Percentiles rank a stretch among this genome's conserved stretches.
phyloP scores from a whole-genome alignment of 2,888 invertebrate species.

The Calephelis perditalis region DNA sequence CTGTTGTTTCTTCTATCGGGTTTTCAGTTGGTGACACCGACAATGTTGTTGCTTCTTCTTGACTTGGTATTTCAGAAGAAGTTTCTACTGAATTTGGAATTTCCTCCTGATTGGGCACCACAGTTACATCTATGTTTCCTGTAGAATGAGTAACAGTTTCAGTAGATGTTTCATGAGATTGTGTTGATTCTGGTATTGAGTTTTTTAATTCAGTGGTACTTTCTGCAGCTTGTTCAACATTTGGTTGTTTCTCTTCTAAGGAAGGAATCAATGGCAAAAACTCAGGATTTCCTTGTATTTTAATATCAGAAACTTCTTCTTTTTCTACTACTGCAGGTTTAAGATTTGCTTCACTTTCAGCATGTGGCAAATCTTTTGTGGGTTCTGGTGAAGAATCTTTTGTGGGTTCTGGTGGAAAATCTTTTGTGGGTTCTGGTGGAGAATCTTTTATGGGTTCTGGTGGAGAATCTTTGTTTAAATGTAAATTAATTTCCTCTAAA shows the following conservation, averaged over 20 bases:
- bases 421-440: background rate
- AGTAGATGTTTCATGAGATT: background rate
- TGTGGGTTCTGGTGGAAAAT: background rate
- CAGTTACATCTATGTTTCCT: conserved; percentile 7
- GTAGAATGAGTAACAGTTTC: background rate
- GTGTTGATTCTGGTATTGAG: background rate
- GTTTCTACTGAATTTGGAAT: background rate
- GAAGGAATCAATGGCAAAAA: background rate
- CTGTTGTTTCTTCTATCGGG: background rate
- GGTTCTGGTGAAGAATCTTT: background rate
- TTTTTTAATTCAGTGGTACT: background rate
- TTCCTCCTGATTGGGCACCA: background rate
- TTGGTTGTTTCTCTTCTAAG: background rate
- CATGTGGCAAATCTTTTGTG: background rate
- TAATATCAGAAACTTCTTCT: no score
- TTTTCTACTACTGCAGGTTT: no score
- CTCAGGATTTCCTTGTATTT: no score
- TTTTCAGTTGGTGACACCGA: background rate
- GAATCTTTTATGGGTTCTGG: background rate
- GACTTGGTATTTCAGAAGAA: background rate
- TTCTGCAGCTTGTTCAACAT: background rate
- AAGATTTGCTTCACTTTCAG: background rate
- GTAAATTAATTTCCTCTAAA: conserved; percentile 4
- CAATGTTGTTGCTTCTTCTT: background rate
- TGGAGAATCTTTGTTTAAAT: background rate